Base-by-base conservation (phyloP, 2,113 vertebrate species). In the Nanorana parkeri region DNA sequence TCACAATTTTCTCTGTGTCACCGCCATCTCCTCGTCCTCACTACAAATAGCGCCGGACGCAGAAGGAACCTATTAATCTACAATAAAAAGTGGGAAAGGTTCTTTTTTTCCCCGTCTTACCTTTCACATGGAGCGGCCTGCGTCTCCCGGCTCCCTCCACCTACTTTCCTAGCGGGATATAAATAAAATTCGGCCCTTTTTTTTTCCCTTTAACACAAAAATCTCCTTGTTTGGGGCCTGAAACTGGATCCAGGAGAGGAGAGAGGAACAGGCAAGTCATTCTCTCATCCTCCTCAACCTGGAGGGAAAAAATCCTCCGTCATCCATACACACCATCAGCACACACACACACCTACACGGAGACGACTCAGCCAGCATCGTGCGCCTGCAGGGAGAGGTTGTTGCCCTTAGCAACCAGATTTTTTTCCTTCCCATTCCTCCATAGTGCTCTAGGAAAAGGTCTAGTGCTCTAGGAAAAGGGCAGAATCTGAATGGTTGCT, bases 181-280 rank as follows among this genome's bases (percentile, higher is more conserved):
- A 77, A 87, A 63, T 28, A 82, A 16, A 86, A 52, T 68, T 83
- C 74, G 67, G 74, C 55, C 84, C 73, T 61, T 68, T n/a, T 0
- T 36, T 36, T 60, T 74, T 71, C 60, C 32, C 58, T 41, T 81
- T 54, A 81, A 80, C 71, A 85, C 69, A 83, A 85, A 78, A 41
- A 0, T 72, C 81, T 56, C 83, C 83, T 85, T 80, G 72, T 84
- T 83, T 67, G 74, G 77, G 17, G 13, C 68, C 83, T 81, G 78
- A 26, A 56, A 82, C 0, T n/a, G 66, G n/a, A 54, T 56, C 63
- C 54, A 0, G 61, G 63, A 74, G 51, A 41, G 80, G 28, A 8
- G 85, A 58, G 52, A 76, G 64, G 15, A 4, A 65, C 84, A 75
- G 80, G 80, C 61, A 55, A 51, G 26, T 82, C 80, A 67, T 82